A percentile compares a stretch with the other conserved stretches of the same genome.
These are phyloP conservation scores for Campylorhamphus procurvoides DNA, from an alignment of 2,113 vertebrate species.

Conservation along the genomic window DNA sequence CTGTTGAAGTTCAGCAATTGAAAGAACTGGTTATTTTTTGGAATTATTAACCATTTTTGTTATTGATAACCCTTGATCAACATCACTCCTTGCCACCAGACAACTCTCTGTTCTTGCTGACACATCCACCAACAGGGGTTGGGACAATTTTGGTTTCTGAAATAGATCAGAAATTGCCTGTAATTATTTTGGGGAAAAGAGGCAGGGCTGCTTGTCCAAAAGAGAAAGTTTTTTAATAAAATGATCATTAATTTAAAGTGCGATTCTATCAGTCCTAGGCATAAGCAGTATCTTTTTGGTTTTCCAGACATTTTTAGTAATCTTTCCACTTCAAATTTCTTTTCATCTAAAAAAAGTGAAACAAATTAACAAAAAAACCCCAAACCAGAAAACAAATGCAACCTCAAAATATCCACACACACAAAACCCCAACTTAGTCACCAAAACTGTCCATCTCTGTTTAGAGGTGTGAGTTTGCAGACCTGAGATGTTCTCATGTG, in stretches of 20 bases:
- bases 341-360: not conserved
- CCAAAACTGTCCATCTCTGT: not conserved
- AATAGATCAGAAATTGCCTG: not conserved
- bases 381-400: not conserved
- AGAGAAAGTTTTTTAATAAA: not conserved
- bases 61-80: not conserved
- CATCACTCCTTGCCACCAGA: not conserved
- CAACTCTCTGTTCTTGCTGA: not conserved
- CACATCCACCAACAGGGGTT: not conserved
- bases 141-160: not conserved
- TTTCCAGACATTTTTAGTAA: not conserved
- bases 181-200: not conserved
- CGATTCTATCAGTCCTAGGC: not conserved
- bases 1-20: not conserved
- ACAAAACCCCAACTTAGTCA: not conserved
- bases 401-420: not conserved
- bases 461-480: not conserved
- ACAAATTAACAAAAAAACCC: not conserved
- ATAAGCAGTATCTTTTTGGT: not conserved
- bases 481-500: not conserved
- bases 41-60: not conserved
- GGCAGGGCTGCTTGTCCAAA: not conserved
- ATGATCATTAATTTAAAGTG: not conserved
- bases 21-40: not conserved
- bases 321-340: not conserved